These are phyloP conservation scores for Pygocentrus nattereri DNA, from an alignment of 2,797 vertebrate genomes.

Conservation along the genomic window DNA sequence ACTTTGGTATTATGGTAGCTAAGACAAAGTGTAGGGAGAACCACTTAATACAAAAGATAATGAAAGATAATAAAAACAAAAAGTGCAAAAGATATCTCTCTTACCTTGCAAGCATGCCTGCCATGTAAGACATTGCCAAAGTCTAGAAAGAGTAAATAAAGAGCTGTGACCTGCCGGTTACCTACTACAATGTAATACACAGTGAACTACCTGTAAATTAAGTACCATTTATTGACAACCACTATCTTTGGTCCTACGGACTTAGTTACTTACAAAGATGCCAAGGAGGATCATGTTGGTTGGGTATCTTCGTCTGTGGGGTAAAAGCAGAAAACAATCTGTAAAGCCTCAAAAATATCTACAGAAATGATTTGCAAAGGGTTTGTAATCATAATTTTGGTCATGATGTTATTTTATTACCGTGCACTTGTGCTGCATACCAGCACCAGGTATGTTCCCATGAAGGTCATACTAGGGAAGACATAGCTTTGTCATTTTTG, in stretches of 20 bases:
- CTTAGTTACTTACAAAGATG: slow-evolving; percentile 6
- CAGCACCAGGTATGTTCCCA: slow-evolving; percentile 64
- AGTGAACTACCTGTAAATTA: not conserved
- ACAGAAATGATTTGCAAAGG: not conserved
- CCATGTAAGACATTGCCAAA: slow-evolving; percentile 19
- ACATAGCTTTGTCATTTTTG: not conserved
- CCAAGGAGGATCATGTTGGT: slow-evolving; percentile 66
- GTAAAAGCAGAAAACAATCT: not conserved
- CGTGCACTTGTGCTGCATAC: slow-evolving; percentile 58
- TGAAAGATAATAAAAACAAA: not conserved
- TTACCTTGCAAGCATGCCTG: slow-evolving; percentile 15
- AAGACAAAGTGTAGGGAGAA: not conserved
- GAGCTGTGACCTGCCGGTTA: not conserved
- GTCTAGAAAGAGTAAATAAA: not conserved
- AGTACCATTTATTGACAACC: not conserved
- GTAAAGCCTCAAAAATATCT: not conserved
- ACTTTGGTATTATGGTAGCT: slow-evolving; percentile 62
- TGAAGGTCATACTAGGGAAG: slow-evolving; percentile 44
- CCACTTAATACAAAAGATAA: not conserved
- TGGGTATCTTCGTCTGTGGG: slow-evolving; percentile 58
- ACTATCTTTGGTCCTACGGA: not conserved
- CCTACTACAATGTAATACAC: not conserved
- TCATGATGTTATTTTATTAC: slow-evolving; percentile 15
- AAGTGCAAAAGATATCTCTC: not conserved
- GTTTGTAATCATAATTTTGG: not conserved